These are phyloP conservation scores for Lissocephala sabroskyi DNA, from an alignment of 2,888 invertebrate genomes.

Conservation along the genomic window DNA sequence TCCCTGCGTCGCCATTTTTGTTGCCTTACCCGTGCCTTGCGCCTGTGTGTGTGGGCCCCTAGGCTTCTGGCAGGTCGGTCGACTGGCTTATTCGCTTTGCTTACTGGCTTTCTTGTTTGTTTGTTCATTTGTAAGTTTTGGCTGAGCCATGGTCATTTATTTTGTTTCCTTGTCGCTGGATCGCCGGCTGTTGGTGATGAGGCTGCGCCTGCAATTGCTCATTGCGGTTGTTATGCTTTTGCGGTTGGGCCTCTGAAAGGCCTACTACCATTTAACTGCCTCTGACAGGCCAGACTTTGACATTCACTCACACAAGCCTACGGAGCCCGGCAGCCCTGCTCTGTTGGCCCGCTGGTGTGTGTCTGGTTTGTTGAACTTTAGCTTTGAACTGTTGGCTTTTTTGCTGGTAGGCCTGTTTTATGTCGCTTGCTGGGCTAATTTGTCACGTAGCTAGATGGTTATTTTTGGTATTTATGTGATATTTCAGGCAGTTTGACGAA, in stretches of 20 bases:
- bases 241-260: neutral
- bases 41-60: constrained; percentile 2
- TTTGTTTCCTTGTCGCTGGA: constrained; percentile 17
- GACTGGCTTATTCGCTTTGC: too few relatives aligned
- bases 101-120: constrained; percentile 10
- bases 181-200: constrained; percentile 26
- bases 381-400: neutral
- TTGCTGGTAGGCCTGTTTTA: neutral
- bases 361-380: constrained; percentile 18
- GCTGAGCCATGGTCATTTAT: constrained; percentile 34
- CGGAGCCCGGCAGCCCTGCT: too few relatives aligned
- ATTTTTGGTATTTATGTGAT: too few relatives aligned
- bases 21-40: neutral
- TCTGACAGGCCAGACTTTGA: constrained; percentile 19
- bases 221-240: too few relatives aligned
- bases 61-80: too few relatives aligned
- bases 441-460: neutral
- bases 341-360: too few relatives aligned
- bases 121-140: too few relatives aligned
- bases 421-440: neutral
- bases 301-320: too few relatives aligned
- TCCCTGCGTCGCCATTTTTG: constrained; percentile 1
- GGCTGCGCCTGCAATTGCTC: constrained; percentile 27
- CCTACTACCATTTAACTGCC: constrained; percentile 11
- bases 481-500: too few relatives aligned